A percentile compares a stretch with the other conserved stretches of the same genome.
Evolutionary conservation across 1,140 invertebrate genomes (phyloP).

Genomic region (Gryon sp.): DNA sequence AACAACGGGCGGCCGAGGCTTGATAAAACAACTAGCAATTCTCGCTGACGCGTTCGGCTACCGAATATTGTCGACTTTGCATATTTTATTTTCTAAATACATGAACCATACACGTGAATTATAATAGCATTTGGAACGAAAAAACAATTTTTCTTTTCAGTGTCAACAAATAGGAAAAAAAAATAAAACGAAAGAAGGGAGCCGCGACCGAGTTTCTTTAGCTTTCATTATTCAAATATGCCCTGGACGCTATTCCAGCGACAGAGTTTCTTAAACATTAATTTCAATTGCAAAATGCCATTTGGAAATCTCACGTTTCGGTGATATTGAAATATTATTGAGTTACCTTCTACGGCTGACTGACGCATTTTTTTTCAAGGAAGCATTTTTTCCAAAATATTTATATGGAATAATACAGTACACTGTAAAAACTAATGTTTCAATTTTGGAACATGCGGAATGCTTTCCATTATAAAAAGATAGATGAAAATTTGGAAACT

Average conservation of each 20-base stretch:
- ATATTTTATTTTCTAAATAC: constrained; percentile 58
- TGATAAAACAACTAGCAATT: constrained; percentile 63
- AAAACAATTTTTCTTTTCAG: constrained; percentile 15
- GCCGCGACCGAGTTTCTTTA: neutral
- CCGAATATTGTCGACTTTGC: constrained; percentile 60
- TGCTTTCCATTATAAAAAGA: too few relatives aligned
- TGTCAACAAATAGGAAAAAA: too few relatives aligned
- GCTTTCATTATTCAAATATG: constrained; percentile 50
- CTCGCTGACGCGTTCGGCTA: constrained; percentile 54
- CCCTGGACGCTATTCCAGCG: neutral
- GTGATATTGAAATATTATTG: constrained; percentile 33
- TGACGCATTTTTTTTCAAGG: too few relatives aligned
- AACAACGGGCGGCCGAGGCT: constrained; percentile 58
- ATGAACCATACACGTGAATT: constrained; percentile 30
- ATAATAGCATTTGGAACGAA: constrained; percentile 55
- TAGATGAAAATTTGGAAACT: too few relatives aligned
- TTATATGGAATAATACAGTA: too few relatives aligned
- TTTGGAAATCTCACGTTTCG: constrained; percentile 16
- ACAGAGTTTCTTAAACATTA: constrained; percentile 31
- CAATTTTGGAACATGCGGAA: too few relatives aligned
- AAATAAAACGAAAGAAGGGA: neutral
- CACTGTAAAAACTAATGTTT: too few relatives aligned
- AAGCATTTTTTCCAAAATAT: too few relatives aligned
- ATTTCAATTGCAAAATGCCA: constrained; percentile 51
- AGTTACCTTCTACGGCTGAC: constrained; percentile 1